Base-by-base conservation (phyloP, 2,113 vertebrate species). In the Thinocorus orbignyianus region DNA sequence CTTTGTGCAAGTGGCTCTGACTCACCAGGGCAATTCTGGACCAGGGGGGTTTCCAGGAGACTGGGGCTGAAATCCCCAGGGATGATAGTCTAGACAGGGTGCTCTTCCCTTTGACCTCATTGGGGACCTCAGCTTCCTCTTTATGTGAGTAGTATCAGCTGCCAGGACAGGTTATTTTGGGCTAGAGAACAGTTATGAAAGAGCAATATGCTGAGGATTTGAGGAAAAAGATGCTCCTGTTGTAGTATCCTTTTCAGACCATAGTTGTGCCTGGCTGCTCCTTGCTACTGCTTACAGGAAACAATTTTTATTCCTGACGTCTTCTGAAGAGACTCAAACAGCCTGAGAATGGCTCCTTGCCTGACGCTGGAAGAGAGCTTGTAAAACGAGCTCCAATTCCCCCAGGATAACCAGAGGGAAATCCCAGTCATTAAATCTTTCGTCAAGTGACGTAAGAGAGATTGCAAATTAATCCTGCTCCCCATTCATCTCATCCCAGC, bases 21-120 rank as follows among this genome's bases (percentile, higher is more conserved):
- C 91, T 98, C 98, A 98, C 86, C 90, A 57, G 60, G 74, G 92
- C 93, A 92, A 52, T 81, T 95, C 77, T 49, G 73, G 94, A 94
- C 35, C 35, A 71, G 3, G 98, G 98, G 98, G 97, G 81, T 98
- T 98, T 98, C 98, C 98, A 97, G 72, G 69, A 97, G 94, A 72
- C 92, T 86, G 77, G 76, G 86, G 76, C 90, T 98, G 96, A 98
- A 98, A 98, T 98, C 98, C 98, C 98, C 98, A 94, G 91, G 98
- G 98, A 98, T 98, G 97, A 93, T 94, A 93, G 97, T 98, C 98
- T 98, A 98, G 98, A 98, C 98, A 93, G 94, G 81, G 93, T 94
- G 96, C 94, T 97, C 93, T 97, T 96, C 95, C 94, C 90, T 97
- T 95, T 96, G 95, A 97, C 96, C 95, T 95, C 87, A 83, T 16